Conservation (phyloP, 2,797 vertebrate species). For the Oreochromis grahami region DNA sequence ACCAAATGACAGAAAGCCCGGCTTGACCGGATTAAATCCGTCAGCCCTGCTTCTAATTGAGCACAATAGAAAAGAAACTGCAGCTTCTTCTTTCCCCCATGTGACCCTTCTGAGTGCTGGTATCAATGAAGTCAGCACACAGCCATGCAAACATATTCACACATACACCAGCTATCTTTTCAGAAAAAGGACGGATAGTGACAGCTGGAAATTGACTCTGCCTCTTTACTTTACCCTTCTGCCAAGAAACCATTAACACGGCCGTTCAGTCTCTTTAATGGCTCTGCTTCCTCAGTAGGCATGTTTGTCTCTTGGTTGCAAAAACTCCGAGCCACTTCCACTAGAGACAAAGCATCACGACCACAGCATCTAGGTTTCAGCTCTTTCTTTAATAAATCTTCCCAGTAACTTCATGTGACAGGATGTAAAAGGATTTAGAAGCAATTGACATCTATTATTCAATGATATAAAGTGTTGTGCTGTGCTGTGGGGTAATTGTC, state of each 20-base stretch:
- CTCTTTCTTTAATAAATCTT: constrained; percentile 14
- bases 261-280: constrained; percentile 52
- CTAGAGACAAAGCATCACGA: background rate
- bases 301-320: constrained; percentile 25
- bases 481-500: background rate
- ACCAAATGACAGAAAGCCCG: constrained; percentile 24
- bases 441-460: constrained; percentile 11
- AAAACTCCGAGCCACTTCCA: background rate
- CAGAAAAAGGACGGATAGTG: background rate
- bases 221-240: constrained; percentile 21
- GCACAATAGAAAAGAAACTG: constrained; percentile 1
- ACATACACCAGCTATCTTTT: background rate
- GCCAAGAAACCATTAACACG: constrained; percentile 62
- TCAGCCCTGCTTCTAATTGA: constrained; percentile 38
- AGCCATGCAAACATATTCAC: background rate
- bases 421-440: constrained; percentile 2
- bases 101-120: constrained; percentile 22
- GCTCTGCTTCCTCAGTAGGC: constrained; percentile 33
- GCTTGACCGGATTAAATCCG: constrained; percentile 39
- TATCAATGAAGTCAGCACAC: background rate
- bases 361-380: background rate
- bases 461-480: background rate
- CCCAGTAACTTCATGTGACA: constrained; percentile 6
- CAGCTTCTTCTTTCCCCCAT: constrained; percentile 18
- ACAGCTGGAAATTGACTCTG: constrained; percentile 15